phyloP scores from a whole-genome alignment of 2,888 invertebrate genomes.

The Apotomis capreana region DNA sequence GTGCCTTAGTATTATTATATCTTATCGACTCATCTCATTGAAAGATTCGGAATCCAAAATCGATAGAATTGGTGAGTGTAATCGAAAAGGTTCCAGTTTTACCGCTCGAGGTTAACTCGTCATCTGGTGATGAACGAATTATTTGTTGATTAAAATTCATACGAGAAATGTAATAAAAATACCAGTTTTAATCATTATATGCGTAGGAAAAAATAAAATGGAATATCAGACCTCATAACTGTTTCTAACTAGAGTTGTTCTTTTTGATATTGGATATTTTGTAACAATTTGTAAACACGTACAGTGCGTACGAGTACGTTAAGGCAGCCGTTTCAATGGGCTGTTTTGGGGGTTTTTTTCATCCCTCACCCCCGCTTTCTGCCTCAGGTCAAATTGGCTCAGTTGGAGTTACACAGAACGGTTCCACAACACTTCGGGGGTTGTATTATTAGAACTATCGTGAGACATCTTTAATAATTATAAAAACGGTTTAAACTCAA shows the following conservation, averaged over 20 bases:
- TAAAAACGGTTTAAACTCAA: no score
- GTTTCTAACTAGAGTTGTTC: not conserved
- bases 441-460: no score
- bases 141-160: conserved; percentile 8
- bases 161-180: not conserved
- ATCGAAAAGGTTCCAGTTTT: conserved; percentile 21
- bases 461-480: no score
- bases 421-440: no score
- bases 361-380: no score
- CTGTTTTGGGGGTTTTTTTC: no score
- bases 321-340: no score
- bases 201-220: not conserved
- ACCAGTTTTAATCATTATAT: conserved; percentile 1
- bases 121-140: not conserved
- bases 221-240: not conserved
- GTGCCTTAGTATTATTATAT: conserved; percentile 9
- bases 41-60: conserved; percentile 27
- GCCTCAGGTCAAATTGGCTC: no score
- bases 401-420: no score
- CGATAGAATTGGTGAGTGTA: conserved; percentile 24
- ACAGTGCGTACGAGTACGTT: no score
- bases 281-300: no score
- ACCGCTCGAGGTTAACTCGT: conserved; percentile 10
- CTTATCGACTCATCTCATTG: conserved; percentile 34
- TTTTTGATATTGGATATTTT: no score